Evolutionary conservation across 2,888 invertebrate genomes (phyloP).

Genomic region (Hemicrepidius hirtus): DNA sequence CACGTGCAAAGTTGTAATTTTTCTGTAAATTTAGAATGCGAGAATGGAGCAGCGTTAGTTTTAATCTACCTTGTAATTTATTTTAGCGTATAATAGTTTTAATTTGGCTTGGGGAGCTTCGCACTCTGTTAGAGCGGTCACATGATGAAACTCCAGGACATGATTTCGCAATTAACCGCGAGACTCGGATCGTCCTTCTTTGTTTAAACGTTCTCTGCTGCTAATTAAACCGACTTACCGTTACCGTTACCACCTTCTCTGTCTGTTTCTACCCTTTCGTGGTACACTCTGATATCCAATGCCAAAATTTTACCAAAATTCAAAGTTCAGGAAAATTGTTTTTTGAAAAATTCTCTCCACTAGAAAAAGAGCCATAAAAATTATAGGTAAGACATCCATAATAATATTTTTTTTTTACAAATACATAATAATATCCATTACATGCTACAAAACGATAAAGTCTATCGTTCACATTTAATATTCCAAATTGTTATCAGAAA

Average conservation of each 20-base stretch:
- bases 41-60: slow-evolving; percentile 35
- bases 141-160: slow-evolving; percentile 62
- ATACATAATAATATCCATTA: too few relatives aligned
- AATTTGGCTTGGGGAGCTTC: slow-evolving; percentile 50
- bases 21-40: not conserved
- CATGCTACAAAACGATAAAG: too few relatives aligned
- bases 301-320: not conserved
- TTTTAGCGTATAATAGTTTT: slow-evolving; percentile 51
- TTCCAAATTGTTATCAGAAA: too few relatives aligned
- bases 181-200: slow-evolving; percentile 57
- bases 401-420: too few relatives aligned
- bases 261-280: slow-evolving; percentile 53
- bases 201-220: slow-evolving; percentile 56
- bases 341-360: not conserved
- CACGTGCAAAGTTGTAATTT: not conserved
- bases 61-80: slow-evolving; percentile 48
- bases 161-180: slow-evolving; percentile 63
- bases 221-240: slow-evolving; percentile 57
- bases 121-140: slow-evolving; percentile 59
- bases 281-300: slow-evolving; percentile 46
- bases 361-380: too few relatives aligned
- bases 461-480: too few relatives aligned
- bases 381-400: too few relatives aligned
- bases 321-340: not conserved
- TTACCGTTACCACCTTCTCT: slow-evolving; percentile 54